Base-by-base conservation (phyloP, 2,113 vertebrate species). In the Hippocampus guttulatus region DNA sequence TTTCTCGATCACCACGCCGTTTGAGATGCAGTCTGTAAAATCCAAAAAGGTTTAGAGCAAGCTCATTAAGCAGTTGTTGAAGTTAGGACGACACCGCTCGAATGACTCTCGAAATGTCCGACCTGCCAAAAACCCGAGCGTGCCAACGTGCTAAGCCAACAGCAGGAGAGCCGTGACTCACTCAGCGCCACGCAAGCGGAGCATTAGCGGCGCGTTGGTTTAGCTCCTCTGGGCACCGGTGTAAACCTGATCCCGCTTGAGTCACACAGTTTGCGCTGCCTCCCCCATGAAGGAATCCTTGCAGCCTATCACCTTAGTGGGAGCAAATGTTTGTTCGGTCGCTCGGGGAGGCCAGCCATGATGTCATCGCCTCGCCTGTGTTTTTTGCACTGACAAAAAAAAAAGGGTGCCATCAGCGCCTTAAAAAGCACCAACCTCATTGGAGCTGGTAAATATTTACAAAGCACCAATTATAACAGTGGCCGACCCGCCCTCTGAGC, bases 391-490 rank as follows among this genome's bases (percentile, higher is more conserved):
- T 64, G 38, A 45, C 4, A 51, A 51, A 51, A 51, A 51, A n/a
- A 55, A 68, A 74, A 55, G 27, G 2, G 67, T 40, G 67, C 78
- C 64, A 8, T 25, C 10, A 4, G 25, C 41, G 47, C 67, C 74
- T 2, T n/a, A 51, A 72, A 72, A 25, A 73, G 68, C 45, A 68
- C 38, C 70, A 45, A 57, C 78, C 68, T 78, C 79, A 70, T 49
- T 38, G 74, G 70, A 68, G 14, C 73, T 1, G 30, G 81, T 80
- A 85, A 89, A 88, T 86, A 87, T 90, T 86, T 87, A 85, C 82
- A 76, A 75, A 45, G 27, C 51, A 6, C 57, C 74, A 71, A 85
- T 88, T 82, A 78, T 55, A 54, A 76, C 71, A 43, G 74, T 7
- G 57, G 67, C 78, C 72, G 82, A 45, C 30, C 30, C 25, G 23